Base-by-base conservation (phyloP, 2,797 vertebrate species). In the Chiloscyllium punctatum region DNA sequence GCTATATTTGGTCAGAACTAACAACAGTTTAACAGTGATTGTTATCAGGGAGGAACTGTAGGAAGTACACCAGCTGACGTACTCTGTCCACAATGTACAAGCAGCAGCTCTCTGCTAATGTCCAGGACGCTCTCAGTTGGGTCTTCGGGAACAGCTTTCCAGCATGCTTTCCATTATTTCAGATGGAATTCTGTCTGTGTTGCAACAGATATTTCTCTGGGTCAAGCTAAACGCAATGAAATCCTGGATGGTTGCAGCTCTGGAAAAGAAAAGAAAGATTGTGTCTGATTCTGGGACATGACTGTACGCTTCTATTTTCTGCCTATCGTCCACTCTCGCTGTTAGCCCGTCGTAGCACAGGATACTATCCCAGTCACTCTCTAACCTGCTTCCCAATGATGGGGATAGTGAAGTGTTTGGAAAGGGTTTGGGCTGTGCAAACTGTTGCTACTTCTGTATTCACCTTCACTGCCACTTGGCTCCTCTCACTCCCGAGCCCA, bases 221-320 rank as follows among this genome's bases (percentile, higher is more conserved):
- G 94, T 3, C 71, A 95, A 95, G 48, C 51, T 95, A 16, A 95
- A 77, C 0, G 48, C 13, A 3, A 95, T 95, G 94, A 77, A 95
- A 7, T 77, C 30, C 51, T 72, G 42, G 71, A 57, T 53, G 4
- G 71, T 72, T 0, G 30, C 30, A 33, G 71, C 72, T 21, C 94
- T 95, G 94, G 25, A 95, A 95, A n/a, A 95, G 42, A 95, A 95
- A 57, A 57, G 71, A 95, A 77, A 77, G 71, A 77, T 53, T 51
- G 16, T 11, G 33, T 95, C 48, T 37, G 68, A 51, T 51, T 74
- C 94, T 33, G n/a, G 9, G 13, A 33, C 25, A 57, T 27, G 27
- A 33, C 51, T 42, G 8, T 21, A 8, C 13, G 37, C 27, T 51
- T 37, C 27, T 71, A 48, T 74, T 53, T 53, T 42, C 27, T 53